phyloP scores from a whole-genome alignment of 2,113 vertebrate genomes.

The Pithys albifrons region DNA sequence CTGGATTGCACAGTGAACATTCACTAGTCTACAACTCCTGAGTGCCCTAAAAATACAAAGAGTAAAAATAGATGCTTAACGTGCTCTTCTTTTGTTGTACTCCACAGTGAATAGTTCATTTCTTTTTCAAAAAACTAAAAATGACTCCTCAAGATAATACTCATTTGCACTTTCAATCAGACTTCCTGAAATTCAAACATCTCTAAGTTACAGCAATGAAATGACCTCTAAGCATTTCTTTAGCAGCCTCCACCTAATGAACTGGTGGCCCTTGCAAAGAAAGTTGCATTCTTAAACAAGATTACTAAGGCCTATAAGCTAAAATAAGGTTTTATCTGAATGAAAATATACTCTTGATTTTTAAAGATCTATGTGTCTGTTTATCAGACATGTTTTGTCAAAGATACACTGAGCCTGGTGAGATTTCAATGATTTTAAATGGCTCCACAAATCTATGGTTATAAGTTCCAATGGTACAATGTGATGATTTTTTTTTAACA shows the following conservation, averaged over 20 bases:
- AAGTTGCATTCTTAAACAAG: background rate
- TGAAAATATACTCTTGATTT: background rate
- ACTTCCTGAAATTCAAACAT: background rate
- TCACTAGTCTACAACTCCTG: background rate
- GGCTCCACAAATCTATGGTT: background rate
- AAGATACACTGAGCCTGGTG: background rate
- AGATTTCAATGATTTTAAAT: background rate
- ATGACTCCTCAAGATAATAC: background rate
- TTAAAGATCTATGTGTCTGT: background rate
- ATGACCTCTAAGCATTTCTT: background rate
- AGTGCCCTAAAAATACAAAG: background rate
- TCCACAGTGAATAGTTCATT: background rate
- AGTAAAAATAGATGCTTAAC: background rate
- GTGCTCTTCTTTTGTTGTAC: background rate
- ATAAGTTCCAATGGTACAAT: background rate
- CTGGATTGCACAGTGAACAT: background rate
- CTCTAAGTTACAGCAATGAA: background rate
- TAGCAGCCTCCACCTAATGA: background rate
- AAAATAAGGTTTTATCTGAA: background rate
- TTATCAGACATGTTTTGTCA: background rate
- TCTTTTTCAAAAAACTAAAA: background rate
- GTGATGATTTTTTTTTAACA: background rate
- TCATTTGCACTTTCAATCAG: background rate
- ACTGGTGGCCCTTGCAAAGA: background rate
- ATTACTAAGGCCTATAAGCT: background rate